These are phyloP conservation scores for Hyles euphorbiae DNA, from an alignment of 1,140 invertebrate genomes.

Conservation along the genomic window DNA sequence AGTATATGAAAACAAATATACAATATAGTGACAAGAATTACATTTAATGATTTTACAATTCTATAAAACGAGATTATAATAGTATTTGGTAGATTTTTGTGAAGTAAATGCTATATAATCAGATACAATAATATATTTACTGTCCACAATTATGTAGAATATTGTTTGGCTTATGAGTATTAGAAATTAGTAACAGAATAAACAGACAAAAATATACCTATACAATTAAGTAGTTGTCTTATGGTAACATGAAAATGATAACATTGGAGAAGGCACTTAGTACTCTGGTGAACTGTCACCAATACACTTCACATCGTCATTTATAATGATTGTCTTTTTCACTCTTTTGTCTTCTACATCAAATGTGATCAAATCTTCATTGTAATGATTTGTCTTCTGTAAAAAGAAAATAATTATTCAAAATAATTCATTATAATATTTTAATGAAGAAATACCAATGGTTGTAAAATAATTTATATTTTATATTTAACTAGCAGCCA, in stretches of 20 bases:
- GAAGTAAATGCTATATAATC: conserved; percentile 4
- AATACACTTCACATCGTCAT: conserved; percentile 52
- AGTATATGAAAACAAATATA: no score
- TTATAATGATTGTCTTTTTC: conserved; percentile 45
- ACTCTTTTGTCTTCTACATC: conserved; percentile 54
- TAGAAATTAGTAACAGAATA: conserved; percentile 26
- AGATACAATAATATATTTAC: no score
- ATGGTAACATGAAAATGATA: neutral
- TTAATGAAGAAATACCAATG: no score
- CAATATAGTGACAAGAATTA: no score
- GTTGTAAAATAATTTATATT: no score
- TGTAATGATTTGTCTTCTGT: conserved; percentile 48
- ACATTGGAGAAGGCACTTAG: conserved; percentile 50
- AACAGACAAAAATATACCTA: conserved; percentile 17
- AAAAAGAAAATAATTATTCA: conserved; percentile 27
- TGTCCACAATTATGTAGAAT: conserved; percentile 6
- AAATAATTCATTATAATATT: neutral
- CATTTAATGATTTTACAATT: no score
- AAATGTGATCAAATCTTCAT: conserved; percentile 62
- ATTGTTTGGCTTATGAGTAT: conserved; percentile 17
- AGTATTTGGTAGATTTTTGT: no score
- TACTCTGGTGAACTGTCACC: conserved; percentile 63
- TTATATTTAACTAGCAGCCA: no score
- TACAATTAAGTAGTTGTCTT: conserved; percentile 2
- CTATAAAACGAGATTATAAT: no score